Evolutionary conservation across 2,113 vertebrate genomes (phyloP), one percentile per base, ranked within the genome.

Genomic region (Lagenorhynchus albirostris): DNA sequence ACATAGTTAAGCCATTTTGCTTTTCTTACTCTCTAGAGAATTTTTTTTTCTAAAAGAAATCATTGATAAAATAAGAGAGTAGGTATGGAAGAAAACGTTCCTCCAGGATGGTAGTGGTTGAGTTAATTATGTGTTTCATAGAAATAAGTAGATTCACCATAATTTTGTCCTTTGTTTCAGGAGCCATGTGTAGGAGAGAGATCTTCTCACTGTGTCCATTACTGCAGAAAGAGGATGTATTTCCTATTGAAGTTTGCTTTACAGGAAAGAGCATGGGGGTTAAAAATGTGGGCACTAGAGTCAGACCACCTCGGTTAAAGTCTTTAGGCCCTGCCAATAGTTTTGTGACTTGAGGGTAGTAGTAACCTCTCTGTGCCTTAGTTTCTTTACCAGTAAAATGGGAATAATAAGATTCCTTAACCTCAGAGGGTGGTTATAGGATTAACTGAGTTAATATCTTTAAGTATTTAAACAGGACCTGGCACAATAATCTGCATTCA

Each of bases 41-140:
- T 77, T 71, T 55, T 63, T 95, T 70, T 96, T 92, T 23, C n/a
- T 87, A 41, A 50, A 53, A 77, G 79, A 92, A 86, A 33, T 88
- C 50, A 80, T 58, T 73, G 33, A 38, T 74, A 88, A 84, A 60
- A 55, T 53, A 62, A 93, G 63, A 77, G 20, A 77, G 20, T 38
- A 31, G 15, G 14, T 17, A 47, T 9, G 21, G 41, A 58, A 55
- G 84, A 60, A 47, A 87, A 21, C 15, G 33, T 79, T 33, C 21
- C 29, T 23, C n/a, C 31, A 29, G 68, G 55, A 25, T 17, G 25
- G 5, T 73, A 31, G 6, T 89, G 33, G 18, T 44, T 94, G 36
- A 85, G 44, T 62, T 94, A n/a, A 73, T 25, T 25, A 38, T 41
- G 18, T n/a, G 33, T 96, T 94, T 89, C 38, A 31, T 21, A 81